Evolutionary conservation across 2,113 vertebrate genomes (phyloP), one percentile per base, ranked within the genome.

Genomic region (Platanista minor): DNA sequence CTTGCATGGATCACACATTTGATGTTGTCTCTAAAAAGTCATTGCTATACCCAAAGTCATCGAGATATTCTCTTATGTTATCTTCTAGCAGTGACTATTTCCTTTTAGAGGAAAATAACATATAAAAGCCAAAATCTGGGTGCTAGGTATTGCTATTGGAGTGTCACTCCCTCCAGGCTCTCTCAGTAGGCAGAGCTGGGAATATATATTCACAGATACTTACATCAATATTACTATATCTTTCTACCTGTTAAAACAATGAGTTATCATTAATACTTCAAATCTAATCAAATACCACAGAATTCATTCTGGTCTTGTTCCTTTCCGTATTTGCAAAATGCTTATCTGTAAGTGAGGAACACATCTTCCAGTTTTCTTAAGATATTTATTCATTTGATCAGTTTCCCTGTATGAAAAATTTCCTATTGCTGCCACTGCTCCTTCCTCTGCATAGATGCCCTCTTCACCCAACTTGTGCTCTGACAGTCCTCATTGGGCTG

Each of bases 41-140:
- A 61, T 72, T 75, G 41, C 36, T 43, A 64, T 67, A 54, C 1
- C 13, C 23, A 87, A 95, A 43, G 41, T 85, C 57, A 54, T 93
- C 27, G 15, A 80, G 41, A 74, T 31, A 81, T 75, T 91, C 59
- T 39, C 10, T 57, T 36, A 57, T 36, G 25, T 75, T 87, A 31
- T 91, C 29, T 95, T 95, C 21, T 97, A 89, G 14, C 29, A 88
- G 43, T 85, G n/a, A 31, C 10, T 66, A n/a, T 88, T 84, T 75
- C 2, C 23, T 72, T 77, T 59, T n/a, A 72, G 57, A 82, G 57
- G 80, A 82, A 82, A 82, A 61, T 61, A 3, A 49, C 61, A 86
- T 83, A 89, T 39, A 46, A 82, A 88, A 81, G 36, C 9, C 13
- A 71, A 52, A n/a, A 72, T 93, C 21, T 91, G 33, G 20, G 17